phyloP scores from a whole-genome alignment of 2,888 invertebrate species.

The Orchesella flavescens region DNA sequence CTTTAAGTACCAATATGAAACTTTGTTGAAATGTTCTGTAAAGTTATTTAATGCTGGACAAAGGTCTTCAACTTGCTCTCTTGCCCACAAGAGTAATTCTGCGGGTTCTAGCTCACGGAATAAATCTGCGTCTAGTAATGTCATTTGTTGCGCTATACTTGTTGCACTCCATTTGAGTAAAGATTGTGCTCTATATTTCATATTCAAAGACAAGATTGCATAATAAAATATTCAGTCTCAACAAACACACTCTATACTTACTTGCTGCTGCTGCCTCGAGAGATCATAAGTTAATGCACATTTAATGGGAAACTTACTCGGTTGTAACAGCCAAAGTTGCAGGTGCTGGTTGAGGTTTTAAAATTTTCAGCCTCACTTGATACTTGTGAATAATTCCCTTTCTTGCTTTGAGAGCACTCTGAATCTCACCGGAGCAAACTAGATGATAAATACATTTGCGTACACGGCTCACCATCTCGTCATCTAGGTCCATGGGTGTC shows the following conservation, averaged over 20 bases:
- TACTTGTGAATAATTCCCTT: slow-evolving; percentile 93
- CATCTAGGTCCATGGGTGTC: slow-evolving; percentile 90
- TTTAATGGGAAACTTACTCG: slow-evolving; percentile 74
- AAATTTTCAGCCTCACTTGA: slow-evolving; percentile 77
- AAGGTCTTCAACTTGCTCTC: slow-evolving; percentile 96
- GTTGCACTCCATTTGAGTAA: slow-evolving; percentile 94
- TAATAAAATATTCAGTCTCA: too few species aligned
- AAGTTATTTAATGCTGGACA: slow-evolving; percentile 97
- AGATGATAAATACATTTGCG: slow-evolving; percentile 96
- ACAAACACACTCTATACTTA: too few species aligned
- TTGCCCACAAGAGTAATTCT: slow-evolving; percentile 95
- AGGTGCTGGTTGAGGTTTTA: slow-evolving; percentile 75
- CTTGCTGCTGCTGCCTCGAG: too few species aligned
- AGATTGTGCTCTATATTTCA: slow-evolving; percentile 76
- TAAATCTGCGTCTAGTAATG: slow-evolving; percentile 92
- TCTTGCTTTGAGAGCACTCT: slow-evolving; percentile 90
- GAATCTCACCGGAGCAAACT: slow-evolving; percentile 92
- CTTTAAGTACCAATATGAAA: slow-evolving; percentile 89
- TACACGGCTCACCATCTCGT: slow-evolving; percentile 84
- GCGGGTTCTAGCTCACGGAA: slow-evolving; percentile 98
- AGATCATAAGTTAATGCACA: too few species aligned
- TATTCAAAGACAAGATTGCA: too few species aligned
- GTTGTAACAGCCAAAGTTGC: slow-evolving; percentile 78
- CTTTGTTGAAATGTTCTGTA: slow-evolving; percentile 99
- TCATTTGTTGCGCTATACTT: slow-evolving; percentile 98